Evolutionary conservation across 2,888 invertebrate genomes (phyloP), one percentile per base, ranked within the genome.

Genomic region (Lochmaea crataegi): DNA sequence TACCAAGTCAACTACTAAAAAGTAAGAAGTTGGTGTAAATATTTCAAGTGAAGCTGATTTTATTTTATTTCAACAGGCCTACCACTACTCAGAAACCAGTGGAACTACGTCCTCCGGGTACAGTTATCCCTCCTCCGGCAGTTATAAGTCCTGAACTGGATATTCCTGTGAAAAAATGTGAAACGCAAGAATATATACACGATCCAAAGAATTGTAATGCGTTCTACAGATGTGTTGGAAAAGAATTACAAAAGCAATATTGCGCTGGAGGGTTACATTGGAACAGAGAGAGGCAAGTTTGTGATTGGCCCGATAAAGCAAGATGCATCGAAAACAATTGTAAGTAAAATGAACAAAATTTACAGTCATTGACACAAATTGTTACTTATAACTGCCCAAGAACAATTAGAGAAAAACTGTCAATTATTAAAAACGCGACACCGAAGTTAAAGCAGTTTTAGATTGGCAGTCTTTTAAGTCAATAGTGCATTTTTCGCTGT

Each of bases 261-360:
- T 96, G 96, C 82, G 93, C 95, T 0, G 92, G 93, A 0, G 94
- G 94, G 4, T 85, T 96, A 60, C 94, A 95, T 84, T 96, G 95
- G 95, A 94, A 94, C 79, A 86, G 88, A 26, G 82, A 88, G 0
- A 88, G 88, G 65, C 89, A 89, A 56, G 89, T 92, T 57, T 96
- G 96, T 81, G 95, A 96, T 84, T 96, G 95, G 96, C 95, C 95
- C 0, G 88, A 88, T 60, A 89, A 88, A 48, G 94, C 94, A 0
- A 91, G 92, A 79, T 96, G 96, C 83, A 87, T 85, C 75, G 80
- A 80, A 77, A 79, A 80, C 74, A 80, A 80, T 78, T 79, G 86
- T 86, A 84, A 84, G 82, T 38, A 38, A 38, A 38, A 2, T 22
- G 2, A 22, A 22, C 22, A 22, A 22, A 22, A 22, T 22, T 2